Conservation (phyloP, 2,113 vertebrate species). For the Drymodes brunneopygia region DNA sequence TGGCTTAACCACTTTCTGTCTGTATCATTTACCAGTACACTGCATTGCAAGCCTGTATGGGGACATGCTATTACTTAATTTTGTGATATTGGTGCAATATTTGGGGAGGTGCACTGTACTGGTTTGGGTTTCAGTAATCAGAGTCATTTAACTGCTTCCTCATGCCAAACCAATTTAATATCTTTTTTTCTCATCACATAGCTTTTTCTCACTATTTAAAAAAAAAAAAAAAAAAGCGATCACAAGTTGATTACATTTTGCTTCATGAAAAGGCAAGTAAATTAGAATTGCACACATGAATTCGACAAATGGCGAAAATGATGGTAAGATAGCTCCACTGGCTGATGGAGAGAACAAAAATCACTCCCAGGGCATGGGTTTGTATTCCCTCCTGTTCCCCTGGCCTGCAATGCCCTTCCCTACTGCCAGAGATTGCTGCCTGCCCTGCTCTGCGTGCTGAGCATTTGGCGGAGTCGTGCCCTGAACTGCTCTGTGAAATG, state of each 20-base stretch:
- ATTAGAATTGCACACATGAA: not conserved
- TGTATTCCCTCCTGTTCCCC: not conserved
- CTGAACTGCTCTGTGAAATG: not conserved
- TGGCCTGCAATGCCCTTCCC: not conserved
- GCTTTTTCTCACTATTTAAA: not conserved
- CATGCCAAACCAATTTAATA: not conserved
- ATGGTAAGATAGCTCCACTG: not conserved
- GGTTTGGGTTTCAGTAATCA: not conserved
- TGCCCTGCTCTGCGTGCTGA: not conserved
- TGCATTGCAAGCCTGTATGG: not conserved
- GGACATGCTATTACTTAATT: not conserved
- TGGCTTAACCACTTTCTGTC: not conserved
- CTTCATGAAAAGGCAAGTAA: not conserved
- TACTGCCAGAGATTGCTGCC: not conserved
- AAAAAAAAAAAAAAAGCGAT: not conserved
- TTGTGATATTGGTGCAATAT: not conserved
- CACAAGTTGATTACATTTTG: not conserved
- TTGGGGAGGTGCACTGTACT: not conserved
- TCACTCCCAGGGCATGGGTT: not conserved
- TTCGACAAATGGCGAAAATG: not conserved
- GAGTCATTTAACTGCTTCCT: not conserved
- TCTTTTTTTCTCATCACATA: not conserved
- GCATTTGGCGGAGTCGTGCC: rapidly evolving
- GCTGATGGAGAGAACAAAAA: not conserved
- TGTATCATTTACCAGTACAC: not conserved